A percentile compares a stretch with the other conserved stretches of the same genome.
phyloP scores from a whole-genome alignment of 2,113 vertebrate species.

The Ictalurus furcatus region DNA sequence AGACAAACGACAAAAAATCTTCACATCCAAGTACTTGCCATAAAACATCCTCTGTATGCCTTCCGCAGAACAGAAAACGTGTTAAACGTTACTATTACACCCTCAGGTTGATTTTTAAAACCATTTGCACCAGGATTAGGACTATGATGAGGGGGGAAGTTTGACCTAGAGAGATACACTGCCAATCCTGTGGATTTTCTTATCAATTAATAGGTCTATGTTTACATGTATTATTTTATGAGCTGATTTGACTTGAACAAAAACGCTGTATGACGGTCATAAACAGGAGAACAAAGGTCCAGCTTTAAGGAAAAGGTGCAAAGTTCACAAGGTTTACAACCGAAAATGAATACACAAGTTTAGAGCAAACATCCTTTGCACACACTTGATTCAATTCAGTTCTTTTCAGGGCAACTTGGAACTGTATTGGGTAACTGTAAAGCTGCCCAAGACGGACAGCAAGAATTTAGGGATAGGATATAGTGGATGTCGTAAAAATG shows the following conservation, averaged over 20 bases:
- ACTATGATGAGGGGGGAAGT: not conserved
- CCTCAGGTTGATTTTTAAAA: not conserved
- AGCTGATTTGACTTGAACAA: not conserved
- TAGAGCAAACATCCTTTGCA: not conserved
- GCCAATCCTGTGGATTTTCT: not conserved
- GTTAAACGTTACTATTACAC: not conserved
- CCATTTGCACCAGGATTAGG: not conserved
- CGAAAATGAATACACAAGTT: not conserved
- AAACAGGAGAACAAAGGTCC: not conserved
- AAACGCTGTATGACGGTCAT: not conserved
- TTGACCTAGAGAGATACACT: not conserved
- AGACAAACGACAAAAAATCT: constrained; percentile 9
- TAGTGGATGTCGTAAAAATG: not conserved
- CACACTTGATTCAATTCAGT: not conserved
- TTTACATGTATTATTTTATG: not conserved
- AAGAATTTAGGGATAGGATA: not conserved
- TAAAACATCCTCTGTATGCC: not conserved
- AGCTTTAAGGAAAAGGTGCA: constrained; percentile 6
- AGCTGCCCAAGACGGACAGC: not conserved
- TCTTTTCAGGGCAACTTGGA: not conserved
- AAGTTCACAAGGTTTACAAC: not conserved
- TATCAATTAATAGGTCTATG: no score
- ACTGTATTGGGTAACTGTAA: not conserved
- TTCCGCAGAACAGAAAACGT: not conserved
- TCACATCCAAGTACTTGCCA: not conserved